Base-by-base conservation (phyloP, 2,888 invertebrate genomes). In the Synanthedon vespiformis region DNA sequence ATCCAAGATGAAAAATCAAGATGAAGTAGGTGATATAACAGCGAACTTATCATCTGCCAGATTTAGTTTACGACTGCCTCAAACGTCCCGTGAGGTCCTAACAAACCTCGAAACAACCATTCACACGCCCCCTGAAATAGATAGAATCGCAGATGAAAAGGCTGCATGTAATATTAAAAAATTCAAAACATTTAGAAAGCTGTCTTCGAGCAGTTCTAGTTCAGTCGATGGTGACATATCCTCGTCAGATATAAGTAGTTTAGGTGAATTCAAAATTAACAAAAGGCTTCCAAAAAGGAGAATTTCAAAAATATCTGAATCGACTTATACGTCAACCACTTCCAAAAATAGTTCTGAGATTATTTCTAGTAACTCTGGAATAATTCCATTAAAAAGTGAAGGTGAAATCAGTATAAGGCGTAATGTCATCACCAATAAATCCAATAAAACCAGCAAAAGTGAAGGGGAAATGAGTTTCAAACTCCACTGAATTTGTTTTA, bases 201-300 rank as follows among this genome's bases (percentile, higher is more conserved):
- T 55, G 13, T 57, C 61, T 27, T 51, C 57, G 8, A 72, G 62
- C 52, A 82, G 80, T 61, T 77, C 83, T 0, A 84, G 79, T 63
- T 84, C 85, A 0, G 56, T 70, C 16, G 84, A 84, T 49, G 79
- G 69, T n/a, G 79, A 79, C 50, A 72, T 72, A 56, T 76, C 76
- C 3, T 83, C 84, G 1, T 81, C 86, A 41, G 86, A 85, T 56
- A 65, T 86, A n/a, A 84, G 83, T 58, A 87, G 87, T 60, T 69
- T 85, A 58, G 87, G 87, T 16, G 84, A 87, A 68, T 65, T 86
- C 2, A 80, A 67, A 55, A 59, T 66, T 14, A 70, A 64, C 57
- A 72, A 62, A 54, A 72, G 60, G 52, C 53, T 71, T 12, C 63
- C 57, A 11, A 74, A 68, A 55, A 66, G 55, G 53, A 70, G 63